Evolutionary conservation across 2,113 vertebrate species (phyloP), one percentile per base, ranked within the genome.

Genomic region (Amia ocellicauda): DNA sequence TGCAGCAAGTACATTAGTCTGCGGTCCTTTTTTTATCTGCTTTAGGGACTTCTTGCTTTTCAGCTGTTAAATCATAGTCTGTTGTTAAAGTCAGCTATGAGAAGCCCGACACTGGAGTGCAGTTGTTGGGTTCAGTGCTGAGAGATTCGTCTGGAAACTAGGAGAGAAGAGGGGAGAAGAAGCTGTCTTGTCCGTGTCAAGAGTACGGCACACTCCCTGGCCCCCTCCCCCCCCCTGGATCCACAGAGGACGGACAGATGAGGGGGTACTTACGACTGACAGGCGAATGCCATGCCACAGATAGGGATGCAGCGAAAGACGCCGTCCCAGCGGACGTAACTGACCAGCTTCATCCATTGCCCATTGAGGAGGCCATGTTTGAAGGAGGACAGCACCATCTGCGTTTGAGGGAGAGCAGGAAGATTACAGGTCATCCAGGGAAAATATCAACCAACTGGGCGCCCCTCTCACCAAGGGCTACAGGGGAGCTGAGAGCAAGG

Each of bases 221-320:
- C 31, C 11, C 5, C 5, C 31, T 36, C 11, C 31, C 31, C 31
- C 31, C 5, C 11, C 31, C 31, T 11, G 11, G 11, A 11, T 36
- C 31, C 31, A 36, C 31, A 36, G 58, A 66, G 63, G 45, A 14
- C 29, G 29, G 55, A 50, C 60, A 27, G 65, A 54, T 42, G 0
- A 13, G 68, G 62, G 51, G 49, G 80, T 89, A 98, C 97, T 98
- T 88, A 99, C 95, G 95, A 99, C 87, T 99, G 97, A 72, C 96
- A 99, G 89, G 95, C 93, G 69, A 98, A 99, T 55, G 97, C 97
- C 96, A 98, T 98, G 88, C 94, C 94, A 36, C 94, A 98, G 92
- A 98, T 99, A 81, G 97, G 96, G 82, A 97, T 89, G 82, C 95
- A 98, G 85, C 95, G 96, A 83, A 98, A 98, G 80, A 99, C 82